Evolutionary conservation across 2,113 vertebrate species (phyloP), one percentile per base, ranked within the genome.

Genomic region (Caranx melampygus): DNA sequence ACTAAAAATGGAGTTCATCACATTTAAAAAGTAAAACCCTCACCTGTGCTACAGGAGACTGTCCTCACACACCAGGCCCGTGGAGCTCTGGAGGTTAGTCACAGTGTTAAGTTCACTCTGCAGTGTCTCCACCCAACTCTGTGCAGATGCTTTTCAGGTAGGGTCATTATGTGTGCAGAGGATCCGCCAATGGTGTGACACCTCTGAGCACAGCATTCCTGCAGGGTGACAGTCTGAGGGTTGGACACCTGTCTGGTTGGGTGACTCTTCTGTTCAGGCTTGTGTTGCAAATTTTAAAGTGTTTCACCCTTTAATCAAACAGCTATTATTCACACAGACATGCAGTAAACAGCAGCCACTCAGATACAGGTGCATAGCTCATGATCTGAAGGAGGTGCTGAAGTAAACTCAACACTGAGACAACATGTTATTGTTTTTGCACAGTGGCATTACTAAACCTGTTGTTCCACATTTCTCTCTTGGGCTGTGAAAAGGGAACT

Each of bases 201-300:
- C 68, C 60, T 81, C 54, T 86, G 44, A 5, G 64, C 33, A 31
- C 35, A 12, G 52, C 81, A 87, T 86, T 89, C 87, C 76, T 74
- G 12, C 0, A 0, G 26, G 72, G 59, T 52, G 75, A 71, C 67
- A 61, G 34, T 69, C 37, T 31, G 68, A 60, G 77, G 54, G n/a
- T 60, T 3, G 15, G 16, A 9, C 44, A 18, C 40, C 40, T 21
- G 71, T 86, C 89, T 33, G 75, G 88, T 86, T 78, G 10, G 61
- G 66, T 10, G 18, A 83, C 74, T 88, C 62, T 64, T 88, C 0
- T 57, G 73, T 54, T 67, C n/a, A 49, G 70, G 58, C 64, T 40
- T 66, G 18, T 60, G 26, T 12, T 83, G n/a, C 49, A 52, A 44
- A 45, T 33, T 45, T 45, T 2, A 35, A 33, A 15, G 4, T 0